Conservation (phyloP, 64 coral and sea anemone species). For the Hydrozoanthus tunicans region DNA sequence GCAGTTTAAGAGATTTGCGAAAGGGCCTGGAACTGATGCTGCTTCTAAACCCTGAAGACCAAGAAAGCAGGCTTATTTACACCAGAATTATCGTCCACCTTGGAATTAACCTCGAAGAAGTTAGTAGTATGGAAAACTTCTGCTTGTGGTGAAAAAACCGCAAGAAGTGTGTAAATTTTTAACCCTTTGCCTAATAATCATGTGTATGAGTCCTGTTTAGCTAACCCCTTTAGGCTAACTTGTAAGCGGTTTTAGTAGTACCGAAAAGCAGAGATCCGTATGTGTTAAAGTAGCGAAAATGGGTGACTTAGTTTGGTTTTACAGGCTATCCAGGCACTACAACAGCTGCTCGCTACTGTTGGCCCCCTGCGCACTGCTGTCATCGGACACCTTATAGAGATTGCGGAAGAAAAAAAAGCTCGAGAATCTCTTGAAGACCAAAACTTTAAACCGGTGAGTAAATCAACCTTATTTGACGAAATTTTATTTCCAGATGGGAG, state of each 20-base stretch:
- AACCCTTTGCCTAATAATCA: no score
- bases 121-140: not conserved
- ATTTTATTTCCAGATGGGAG: not conserved
- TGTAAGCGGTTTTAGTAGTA: no score
- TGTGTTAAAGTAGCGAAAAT: not conserved
- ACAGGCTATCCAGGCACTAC: constrained; percentile 48
- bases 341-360: constrained; percentile 19
- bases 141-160: no score
- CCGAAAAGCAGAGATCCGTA: no score
- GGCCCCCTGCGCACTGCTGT: constrained; percentile 18
- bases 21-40: constrained; percentile 64
- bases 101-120: constrained; percentile 80
- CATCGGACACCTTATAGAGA: constrained; percentile 14
- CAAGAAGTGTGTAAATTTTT: no score
- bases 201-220: no score
- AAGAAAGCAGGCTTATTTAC: constrained; percentile 47
- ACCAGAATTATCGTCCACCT: constrained; percentile 72
- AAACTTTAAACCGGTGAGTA: constrained; percentile 51
- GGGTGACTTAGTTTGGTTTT: not conserved
- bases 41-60: constrained; percentile 65
- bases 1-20: constrained; percentile 68
- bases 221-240: no score
- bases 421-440: constrained; percentile 18
- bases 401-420: constrained; percentile 44
- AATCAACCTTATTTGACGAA: not conserved